Evolutionary conservation across 2,113 vertebrate species (phyloP), one percentile per base, ranked within the genome.

Genomic region (Dermatemys mawii): DNA sequence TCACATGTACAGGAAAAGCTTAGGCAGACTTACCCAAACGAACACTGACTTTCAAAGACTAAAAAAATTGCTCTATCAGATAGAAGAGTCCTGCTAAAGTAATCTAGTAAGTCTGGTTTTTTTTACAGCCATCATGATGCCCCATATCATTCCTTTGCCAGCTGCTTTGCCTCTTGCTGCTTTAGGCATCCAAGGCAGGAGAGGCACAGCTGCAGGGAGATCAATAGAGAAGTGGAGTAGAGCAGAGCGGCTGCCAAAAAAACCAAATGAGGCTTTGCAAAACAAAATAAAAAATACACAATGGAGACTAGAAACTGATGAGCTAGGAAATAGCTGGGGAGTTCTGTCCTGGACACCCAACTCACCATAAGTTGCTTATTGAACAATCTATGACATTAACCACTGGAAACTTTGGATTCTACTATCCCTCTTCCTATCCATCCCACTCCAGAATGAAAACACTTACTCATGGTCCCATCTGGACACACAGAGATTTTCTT

Each of bases 181-280:
- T 97, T 90, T 86, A 96, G 73, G 91, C 75, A 89, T 92, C 89
- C 93, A 84, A 95, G 92, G 92, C 32, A 94, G 53, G 24, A 29
- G 87, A 91, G 81, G 63, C 89, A 95, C 95, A 95, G 93, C 87
- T 96, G 91, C 90, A 93, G 81, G 55, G 87, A 97, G 90, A 95
- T 78, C 44, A 67, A 53, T 44, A 85, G 57, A 95, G 92, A 63
- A 93, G 85, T 80, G 85, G 63, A 92, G 81, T 10, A 94, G 81
- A 8, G 38, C 87, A 84, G 19, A 83, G 46, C 46, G 93, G 57
- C 88, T 93, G 80, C 27, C 48, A 78, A 57, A 53, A n/a, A 4
- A 11, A 35, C 27, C 11, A 78, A 73, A 54, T 46, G 55, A 84
- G 24, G 6, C 3, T 93, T 84, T 91, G 22, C 17, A 1, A 54